Base-by-base conservation (phyloP, 2,797 vertebrate species). In the Hypotaenidia okinawae region DNA sequence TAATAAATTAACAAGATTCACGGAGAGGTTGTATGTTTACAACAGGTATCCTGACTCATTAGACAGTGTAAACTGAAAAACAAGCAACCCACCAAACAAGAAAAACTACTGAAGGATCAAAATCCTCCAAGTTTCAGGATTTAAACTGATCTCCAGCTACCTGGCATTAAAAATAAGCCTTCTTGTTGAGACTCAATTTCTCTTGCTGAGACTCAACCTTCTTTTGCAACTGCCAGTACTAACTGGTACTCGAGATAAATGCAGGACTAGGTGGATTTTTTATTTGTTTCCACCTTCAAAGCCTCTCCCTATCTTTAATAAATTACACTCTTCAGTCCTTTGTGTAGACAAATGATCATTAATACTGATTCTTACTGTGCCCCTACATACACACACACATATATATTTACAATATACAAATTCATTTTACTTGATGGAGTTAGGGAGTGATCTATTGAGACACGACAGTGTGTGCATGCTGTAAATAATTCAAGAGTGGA, bases 401-500 rank as follows among this genome's bases (percentile, higher is more conserved):
- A 63, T 10, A 25, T 9, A n/a, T 25, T 84, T 84, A 63, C 61
- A 78, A 57, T 67, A 25, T 55, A 47, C 74, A 92, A 90, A 87
- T 92, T 66, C 23, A 55, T 87, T 94, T 94, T 72, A 82, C 55
- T 66, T 82, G 83, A 49, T 80, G 37, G 79, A 84, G 14, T 64
- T 73, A 63, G 4, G 30, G 28, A 94, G 51, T 66, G 55, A 92
- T 75, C 73, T 88, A 43, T 24, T 58, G 66, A 88, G 89, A 79
- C 87, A 63, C 43, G 70, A n/a, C 41, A 76, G 8, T 22, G 25
- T 76, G 43, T 80, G 32, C 57, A 69, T 22, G 23, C 73, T 82
- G 72, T 91, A 91, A 93, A 93, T 92, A 94, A 89, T 84, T 94
- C 49, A 86, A 68, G 77, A 91, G 55, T 43, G 74, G 87, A 94